These are phyloP conservation scores for Percopsis omiscomaycus DNA, from an alignment of 2,797 vertebrate species.

Conservation along the genomic window DNA sequence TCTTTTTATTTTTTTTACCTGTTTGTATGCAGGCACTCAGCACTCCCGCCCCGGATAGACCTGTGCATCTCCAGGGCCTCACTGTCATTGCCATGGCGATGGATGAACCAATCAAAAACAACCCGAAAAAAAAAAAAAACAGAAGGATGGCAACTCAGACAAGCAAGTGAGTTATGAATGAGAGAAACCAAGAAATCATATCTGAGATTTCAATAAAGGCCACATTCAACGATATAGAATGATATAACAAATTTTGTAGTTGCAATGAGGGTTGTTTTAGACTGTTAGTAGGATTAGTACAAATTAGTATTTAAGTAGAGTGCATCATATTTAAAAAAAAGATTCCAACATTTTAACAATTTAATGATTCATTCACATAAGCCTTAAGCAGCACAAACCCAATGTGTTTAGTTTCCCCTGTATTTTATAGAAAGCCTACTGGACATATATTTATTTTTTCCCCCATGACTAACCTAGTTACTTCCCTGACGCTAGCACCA, in stretches of 20 bases:
- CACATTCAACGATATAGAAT: conserved; percentile 45
- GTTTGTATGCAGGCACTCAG: conserved; percentile 98
- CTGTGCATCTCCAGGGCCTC: conserved; percentile 98
- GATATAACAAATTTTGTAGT: conserved; percentile 39
- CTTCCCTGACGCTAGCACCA: too few species aligned
- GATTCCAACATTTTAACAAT: conserved; percentile 3
- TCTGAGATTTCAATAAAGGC: conserved; percentile 52
- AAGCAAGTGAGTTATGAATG: conserved; percentile 79
- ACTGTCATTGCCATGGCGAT: conserved; percentile 91
- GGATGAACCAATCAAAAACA: conserved; percentile 78
- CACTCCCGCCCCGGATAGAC: conserved; percentile 98
- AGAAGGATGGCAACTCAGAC: conserved; percentile 75
- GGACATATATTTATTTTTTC: too few species aligned
- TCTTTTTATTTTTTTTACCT: conserved; percentile 82
- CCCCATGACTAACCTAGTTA: too few species aligned
- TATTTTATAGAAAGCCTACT: too few species aligned
- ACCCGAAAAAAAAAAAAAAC: conserved; percentile 64
- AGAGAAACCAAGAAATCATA: conserved; percentile 71
- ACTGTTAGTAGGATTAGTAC: conserved; percentile 72
- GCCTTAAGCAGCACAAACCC: too few species aligned
- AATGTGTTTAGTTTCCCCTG: too few species aligned
- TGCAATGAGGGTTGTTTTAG: conserved; percentile 52
- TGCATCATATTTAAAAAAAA: conserved; percentile 29
- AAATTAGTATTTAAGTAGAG: conserved; percentile 38
- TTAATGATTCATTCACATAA: neutral